These are phyloP conservation scores for Cyanoderma ruficeps DNA, from an alignment of 2,113 vertebrate genomes.

Conservation along the genomic window DNA sequence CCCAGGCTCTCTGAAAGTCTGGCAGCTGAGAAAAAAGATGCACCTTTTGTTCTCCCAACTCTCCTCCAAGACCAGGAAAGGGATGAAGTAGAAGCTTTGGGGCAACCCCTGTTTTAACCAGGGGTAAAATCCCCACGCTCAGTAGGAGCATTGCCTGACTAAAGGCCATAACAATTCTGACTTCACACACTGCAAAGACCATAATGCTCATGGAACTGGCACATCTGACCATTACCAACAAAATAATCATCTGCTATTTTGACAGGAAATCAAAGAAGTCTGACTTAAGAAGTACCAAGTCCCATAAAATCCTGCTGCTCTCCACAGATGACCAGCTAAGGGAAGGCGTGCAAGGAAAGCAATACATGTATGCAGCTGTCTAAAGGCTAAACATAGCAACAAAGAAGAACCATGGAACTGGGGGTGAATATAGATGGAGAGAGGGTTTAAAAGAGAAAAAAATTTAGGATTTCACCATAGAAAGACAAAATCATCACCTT, in stretches of 20 bases:
- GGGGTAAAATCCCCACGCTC: neutral
- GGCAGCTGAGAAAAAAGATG: neutral
- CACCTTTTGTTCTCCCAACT: neutral
- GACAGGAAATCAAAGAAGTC: constrained; percentile 32
- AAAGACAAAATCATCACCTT: neutral
- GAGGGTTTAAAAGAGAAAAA: neutral
- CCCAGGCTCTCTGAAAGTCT: neutral
- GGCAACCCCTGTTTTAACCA: neutral
- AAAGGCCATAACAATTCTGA: neutral
- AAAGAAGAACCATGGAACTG: neutral
- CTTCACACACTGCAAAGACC: neutral
- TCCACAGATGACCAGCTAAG: neutral
- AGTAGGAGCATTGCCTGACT: neutral
- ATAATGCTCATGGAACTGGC: neutral
- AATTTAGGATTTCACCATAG: neutral
- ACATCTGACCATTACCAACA: neutral
- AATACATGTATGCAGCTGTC: neutral
- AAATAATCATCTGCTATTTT: constrained; percentile 10
- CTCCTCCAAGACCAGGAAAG: neutral
- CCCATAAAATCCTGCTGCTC: neutral
- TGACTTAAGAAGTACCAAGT: neutral
- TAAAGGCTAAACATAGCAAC: neutral
- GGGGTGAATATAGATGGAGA: neutral
- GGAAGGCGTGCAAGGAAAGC: neutral
- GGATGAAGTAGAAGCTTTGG: neutral